These are phyloP conservation scores for Zoanthus sociatus DNA, from an alignment of 92 coral and sea anemone genomes.

Conservation along the genomic window DNA sequence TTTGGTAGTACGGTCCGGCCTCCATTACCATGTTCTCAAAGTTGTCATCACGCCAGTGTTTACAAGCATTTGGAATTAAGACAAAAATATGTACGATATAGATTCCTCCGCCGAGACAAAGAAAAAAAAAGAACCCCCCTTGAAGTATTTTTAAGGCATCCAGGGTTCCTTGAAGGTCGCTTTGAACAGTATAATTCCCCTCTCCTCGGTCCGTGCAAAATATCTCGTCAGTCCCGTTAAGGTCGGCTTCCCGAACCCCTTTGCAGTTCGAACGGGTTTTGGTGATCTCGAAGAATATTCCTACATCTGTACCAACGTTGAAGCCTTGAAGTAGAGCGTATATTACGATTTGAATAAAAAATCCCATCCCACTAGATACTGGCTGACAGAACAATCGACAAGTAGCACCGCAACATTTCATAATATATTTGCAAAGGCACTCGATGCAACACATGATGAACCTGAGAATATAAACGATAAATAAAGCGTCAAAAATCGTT, in stretches of 20 bases:
- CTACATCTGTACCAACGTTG: constrained; percentile 89
- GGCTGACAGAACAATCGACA: constrained; percentile 89
- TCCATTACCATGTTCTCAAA: constrained; percentile 83
- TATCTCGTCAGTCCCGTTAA: constrained; percentile 77
- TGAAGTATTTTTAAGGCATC: constrained; percentile 70
- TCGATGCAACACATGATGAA: constrained; percentile 63
- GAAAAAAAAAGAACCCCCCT: constrained; percentile 87
- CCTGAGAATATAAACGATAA: neutral
- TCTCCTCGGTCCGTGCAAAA: constrained; percentile 80
- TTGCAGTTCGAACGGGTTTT: constrained; percentile 73
- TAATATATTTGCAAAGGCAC: constrained; percentile 78
- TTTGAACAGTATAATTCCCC: constrained; percentile 73
- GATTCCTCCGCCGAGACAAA: constrained; percentile 84
- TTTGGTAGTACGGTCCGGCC: constrained; percentile 83
- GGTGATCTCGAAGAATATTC: constrained; percentile 81
- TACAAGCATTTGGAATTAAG: constrained; percentile 85
- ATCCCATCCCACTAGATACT: constrained; percentile 81
- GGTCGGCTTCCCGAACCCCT: constrained; percentile 72
- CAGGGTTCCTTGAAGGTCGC: constrained; percentile 76
- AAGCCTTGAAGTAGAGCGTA: constrained; percentile 92
- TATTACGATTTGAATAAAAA: constrained; percentile 78
- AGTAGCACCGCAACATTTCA: constrained; percentile 79
- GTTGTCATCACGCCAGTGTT: constrained; percentile 85
- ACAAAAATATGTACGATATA: constrained; percentile 80
- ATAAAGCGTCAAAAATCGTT: neutral